Evolutionary conservation across 1,140 invertebrate species (phyloP), one percentile per base, ranked within the genome.

Genomic region (Drosophila lowei): DNA sequence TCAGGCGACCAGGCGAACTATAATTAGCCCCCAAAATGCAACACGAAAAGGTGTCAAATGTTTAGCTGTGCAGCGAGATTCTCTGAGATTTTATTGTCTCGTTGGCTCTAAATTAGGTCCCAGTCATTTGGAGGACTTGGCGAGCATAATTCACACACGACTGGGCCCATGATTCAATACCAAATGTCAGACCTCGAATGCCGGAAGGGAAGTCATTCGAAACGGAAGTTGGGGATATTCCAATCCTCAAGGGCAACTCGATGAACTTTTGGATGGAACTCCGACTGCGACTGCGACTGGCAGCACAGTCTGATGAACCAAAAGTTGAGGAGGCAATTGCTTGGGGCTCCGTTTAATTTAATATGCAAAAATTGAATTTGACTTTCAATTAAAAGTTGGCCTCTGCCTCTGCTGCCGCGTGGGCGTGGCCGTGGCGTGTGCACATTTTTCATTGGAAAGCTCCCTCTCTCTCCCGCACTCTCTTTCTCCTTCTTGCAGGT

Each of bases 311-410:
- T 59, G 57, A 48, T 60, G 55, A 48, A 34, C 21, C 38, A 2
- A 42, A 59, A 34, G 23, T 56, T 25, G 30, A 9, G 34, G 59
- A 34, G 60, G 54, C 48, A 60, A 77, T 11, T 56, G 66, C 63
- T 59, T 62, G 56, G 47, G 72, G 60, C 54, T 55, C n/a, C 42
- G 43, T 63, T 77, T 76, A 75, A 78, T 81, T 75, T 68, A 78
- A 76, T 83, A 88, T 86, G 71, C 76, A 77, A 79, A 88, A 88
- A 88, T 88, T 83, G 75, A 88, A 88, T 88, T 88, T 72, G 75
- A 76, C 62, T 88, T 88, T 88, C 79, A 88, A 88, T 88, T 88
- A 88, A 88, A 88, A 83, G 63, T 76, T 77, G 73, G 53, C 43
- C 72, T 25, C 23, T 23, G 23, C 41, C 38, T 28, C 38, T 18